Base-by-base conservation (phyloP, 2,888 invertebrate species). In the Nezara viridula region DNA sequence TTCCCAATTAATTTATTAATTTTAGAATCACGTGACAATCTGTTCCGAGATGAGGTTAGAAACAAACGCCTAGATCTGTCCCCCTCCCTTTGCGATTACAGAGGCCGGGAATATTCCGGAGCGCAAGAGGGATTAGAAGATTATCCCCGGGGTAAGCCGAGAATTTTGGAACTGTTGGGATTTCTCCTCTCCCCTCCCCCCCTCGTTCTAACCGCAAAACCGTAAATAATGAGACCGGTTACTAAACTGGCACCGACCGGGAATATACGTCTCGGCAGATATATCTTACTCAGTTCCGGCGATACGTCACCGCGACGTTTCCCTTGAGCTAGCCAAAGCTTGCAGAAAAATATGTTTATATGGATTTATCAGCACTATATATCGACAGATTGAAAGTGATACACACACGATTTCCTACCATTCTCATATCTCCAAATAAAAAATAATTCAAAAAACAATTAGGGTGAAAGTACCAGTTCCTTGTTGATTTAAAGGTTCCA, bases 141-240 rank as follows among this genome's bases (percentile, higher is more conserved):
- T 73, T 73, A 73, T 73, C 66, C 66, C 37, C 21, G 19, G 7
- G 7, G 19, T 73, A 73, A 73, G 66, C 66, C 32, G 32, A 73
- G 66, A 73, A 73, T 73, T 73, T 37, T 21, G 66, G 37, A 37
- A 73, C 66, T 37, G 66, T 7, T 21, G 6, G 19, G 37, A 37
- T 73, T 14, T 14, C 55, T n/a, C 24, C 55, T 16, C 50, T 2
- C 27, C 27, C 32, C 16, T 19, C 21, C 32, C 6, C 19, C 19
- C 32, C 32, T 37, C 19, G 19, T 73, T 21, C 66, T 9, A 37
- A 73, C 66, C 66, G 66, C 66, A 73, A 73, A 73, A 73, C 66
- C 66, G 66, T 73, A 73, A 73, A 73, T 73, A 73, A 73, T 73
- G 66, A 73, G 66, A 73, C 32, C 66, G 32, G 66, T 73, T 37